Evolutionary conservation across 2,113 vertebrate species (phyloP).

Genomic region (Xiphias gladius): DNA sequence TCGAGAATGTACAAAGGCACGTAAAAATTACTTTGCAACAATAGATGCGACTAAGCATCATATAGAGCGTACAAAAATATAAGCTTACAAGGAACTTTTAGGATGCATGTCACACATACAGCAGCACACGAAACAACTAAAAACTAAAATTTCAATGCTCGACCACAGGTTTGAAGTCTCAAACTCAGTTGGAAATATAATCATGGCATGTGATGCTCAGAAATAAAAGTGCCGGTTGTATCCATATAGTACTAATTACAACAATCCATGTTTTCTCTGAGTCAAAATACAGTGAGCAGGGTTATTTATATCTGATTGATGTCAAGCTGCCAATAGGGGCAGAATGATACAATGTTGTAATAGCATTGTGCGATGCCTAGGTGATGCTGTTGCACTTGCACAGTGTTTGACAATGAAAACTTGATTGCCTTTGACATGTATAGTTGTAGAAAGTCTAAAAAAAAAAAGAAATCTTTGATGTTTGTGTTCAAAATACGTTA

Average conservation of each 20-base stretch:
- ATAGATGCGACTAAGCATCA: too few relatives aligned
- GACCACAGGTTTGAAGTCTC: too few relatives aligned
- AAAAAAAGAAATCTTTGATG: background rate
- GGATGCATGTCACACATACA: too few relatives aligned
- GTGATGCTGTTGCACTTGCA: slow-evolving; percentile 52
- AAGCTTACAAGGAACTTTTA: too few relatives aligned
- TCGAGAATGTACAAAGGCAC: too few relatives aligned
- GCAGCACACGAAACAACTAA: too few relatives aligned
- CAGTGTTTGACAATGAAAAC: background rate
- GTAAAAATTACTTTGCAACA: too few relatives aligned
- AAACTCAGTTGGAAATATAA: background rate
- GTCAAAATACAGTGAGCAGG: background rate
- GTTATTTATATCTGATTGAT: background rate
- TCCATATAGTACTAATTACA: background rate
- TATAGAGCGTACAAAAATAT: too few relatives aligned
- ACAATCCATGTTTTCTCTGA: background rate
- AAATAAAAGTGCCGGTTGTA: background rate
- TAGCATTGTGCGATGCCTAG: slow-evolving; percentile 33
- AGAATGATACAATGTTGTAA: slow-evolving; percentile 29
- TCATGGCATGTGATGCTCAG: background rate
- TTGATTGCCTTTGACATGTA: background rate
- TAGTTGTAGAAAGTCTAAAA: background rate
- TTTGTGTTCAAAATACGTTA: background rate
- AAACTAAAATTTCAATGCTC: too few relatives aligned
- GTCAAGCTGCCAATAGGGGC: background rate